These are phyloP conservation scores for Ormia ochracea DNA, from an alignment of 2,888 invertebrate species.

Conservation along the genomic window DNA sequence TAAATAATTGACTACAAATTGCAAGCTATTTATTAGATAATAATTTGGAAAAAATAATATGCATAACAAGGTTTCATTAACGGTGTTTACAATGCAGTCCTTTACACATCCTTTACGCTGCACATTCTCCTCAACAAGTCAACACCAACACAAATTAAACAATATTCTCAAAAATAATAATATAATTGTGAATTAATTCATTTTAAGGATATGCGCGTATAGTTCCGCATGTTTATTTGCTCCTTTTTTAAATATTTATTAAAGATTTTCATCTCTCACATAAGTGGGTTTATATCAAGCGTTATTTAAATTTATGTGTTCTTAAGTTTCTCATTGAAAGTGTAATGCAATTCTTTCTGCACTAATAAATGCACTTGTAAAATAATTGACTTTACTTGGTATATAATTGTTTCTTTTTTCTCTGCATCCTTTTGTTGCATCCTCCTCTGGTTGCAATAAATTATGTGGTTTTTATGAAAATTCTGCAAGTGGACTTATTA, in stretches of 20 bases:
- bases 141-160: background rate
- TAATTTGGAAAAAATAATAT: background rate
- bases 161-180: background rate
- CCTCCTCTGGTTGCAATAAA: background rate
- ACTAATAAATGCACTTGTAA: slow-evolving; percentile 13
- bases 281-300: background rate
- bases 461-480: background rate
- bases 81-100: background rate
- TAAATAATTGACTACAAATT: too few relatives aligned
- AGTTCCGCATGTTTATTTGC: background rate
- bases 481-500: background rate
- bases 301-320: background rate
- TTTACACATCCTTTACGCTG: background rate
- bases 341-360: background rate
- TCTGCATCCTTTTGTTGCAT: too few relatives aligned
- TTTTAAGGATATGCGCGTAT: background rate
- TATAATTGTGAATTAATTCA: background rate
- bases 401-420: background rate
- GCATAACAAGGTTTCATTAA: too few relatives aligned
- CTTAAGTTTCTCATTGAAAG: slow-evolving; percentile 1
- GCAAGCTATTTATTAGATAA: background rate
- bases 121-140: background rate
- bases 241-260: background rate
- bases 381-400: slow-evolving; percentile 15
- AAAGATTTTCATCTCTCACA: background rate